Percentiles rank a stretch among this genome's conserved stretches.
phyloP scores from a whole-genome alignment of 2,888 invertebrate species.

The Lacanobia wlatinum region DNA sequence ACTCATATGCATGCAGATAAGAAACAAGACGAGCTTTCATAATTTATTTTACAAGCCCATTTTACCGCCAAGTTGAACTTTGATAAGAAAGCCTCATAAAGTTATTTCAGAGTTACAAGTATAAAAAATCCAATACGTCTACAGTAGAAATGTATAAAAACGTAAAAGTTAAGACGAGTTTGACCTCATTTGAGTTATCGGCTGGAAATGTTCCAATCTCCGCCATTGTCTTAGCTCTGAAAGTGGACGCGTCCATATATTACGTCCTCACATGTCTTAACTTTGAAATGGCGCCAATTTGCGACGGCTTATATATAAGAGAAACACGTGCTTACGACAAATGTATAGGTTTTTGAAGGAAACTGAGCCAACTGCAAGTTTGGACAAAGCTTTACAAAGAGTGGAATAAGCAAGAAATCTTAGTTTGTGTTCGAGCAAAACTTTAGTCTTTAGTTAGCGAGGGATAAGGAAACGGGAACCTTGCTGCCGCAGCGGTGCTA shows the following conservation, averaged over 20 bases:
- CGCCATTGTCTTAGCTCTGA: conserved; percentile 78
- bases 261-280: conserved; percentile 66
- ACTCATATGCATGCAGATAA: conserved; percentile 18
- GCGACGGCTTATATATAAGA: conserved; percentile 48
- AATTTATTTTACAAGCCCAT: conserved; percentile 12
- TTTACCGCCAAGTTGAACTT: background rate
- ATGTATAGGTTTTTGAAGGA: conserved; percentile 46
- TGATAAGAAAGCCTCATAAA: background rate
- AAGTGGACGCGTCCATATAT: conserved; percentile 74
- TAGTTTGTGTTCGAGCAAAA: conserved; percentile 36
- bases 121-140: conserved; percentile 37
- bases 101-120: background rate
- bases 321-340: conserved; percentile 51
- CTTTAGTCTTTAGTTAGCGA: conserved; percentile 53
- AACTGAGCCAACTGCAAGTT: conserved; percentile 50
- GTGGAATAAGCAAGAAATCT: conserved; percentile 49
- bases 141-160: conserved; percentile 64
- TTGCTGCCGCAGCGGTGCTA: background rate
- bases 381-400: conserved; percentile 47
- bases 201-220: conserved; percentile 85
- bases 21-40: conserved; percentile 5
- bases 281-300: conserved; percentile 72
- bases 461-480: conserved; percentile 38
- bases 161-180: conserved; percentile 74
- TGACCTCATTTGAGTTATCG: conserved; percentile 84